Conservation (phyloP, 2,113 vertebrate species). For the Synchiropus splendidus region DNA sequence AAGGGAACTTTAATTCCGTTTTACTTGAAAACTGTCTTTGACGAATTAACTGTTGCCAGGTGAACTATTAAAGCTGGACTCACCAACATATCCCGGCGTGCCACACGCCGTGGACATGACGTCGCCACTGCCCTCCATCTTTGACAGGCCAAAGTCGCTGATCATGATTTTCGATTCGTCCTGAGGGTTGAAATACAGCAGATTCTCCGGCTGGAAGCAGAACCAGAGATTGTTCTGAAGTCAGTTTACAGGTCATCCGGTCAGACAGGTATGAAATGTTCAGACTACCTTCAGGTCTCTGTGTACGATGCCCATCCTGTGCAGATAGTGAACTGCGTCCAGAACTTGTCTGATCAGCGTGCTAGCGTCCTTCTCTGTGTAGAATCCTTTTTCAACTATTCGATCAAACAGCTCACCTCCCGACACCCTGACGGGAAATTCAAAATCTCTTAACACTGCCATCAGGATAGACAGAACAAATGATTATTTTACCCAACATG, state of each 20-base stretch:
- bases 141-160: constrained; percentile 59
- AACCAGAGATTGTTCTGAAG: not conserved
- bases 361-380: constrained; percentile 54
- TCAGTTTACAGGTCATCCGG: too few relatives aligned
- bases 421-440: constrained; percentile 35
- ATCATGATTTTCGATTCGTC: constrained; percentile 61
- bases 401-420: constrained; percentile 50
- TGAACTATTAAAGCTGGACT: not conserved
- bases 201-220: constrained; percentile 45
- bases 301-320: constrained; percentile 53
- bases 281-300: constrained; percentile 42
- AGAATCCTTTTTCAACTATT: constrained; percentile 56
- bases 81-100: constrained; percentile 57
- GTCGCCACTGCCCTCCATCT: constrained; percentile 57
- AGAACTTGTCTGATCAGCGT: constrained; percentile 49
- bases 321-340: constrained; percentile 52
- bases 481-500: too few relatives aligned
- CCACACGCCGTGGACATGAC: constrained; percentile 61
- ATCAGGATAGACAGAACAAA: too few relatives aligned
- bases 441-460: not conserved
- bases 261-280: constrained; percentile 1
- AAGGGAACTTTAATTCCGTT: too few relatives aligned
- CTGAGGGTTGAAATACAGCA: constrained; percentile 58
- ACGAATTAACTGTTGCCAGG: too few relatives aligned
- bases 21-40: too few relatives aligned